Conservation (phyloP, 2,888 invertebrate species). For the Sinhomidia bicolor region DNA sequence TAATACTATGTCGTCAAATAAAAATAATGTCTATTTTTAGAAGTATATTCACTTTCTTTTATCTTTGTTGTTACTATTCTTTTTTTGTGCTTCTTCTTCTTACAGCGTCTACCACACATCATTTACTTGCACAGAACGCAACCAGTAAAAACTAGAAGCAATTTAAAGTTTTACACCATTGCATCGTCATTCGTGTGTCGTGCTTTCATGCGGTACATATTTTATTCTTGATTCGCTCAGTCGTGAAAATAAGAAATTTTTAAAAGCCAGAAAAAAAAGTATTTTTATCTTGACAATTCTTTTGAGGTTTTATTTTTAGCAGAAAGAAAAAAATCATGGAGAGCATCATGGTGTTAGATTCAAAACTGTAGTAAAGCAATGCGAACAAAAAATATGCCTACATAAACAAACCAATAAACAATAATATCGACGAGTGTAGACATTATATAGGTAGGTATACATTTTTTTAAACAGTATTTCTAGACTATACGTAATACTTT, state of each 20-base stretch:
- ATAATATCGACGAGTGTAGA: too few species aligned
- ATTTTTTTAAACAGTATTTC: too few species aligned
- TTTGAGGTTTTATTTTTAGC: not conserved
- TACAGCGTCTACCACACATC: not conserved
- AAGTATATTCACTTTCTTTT: not conserved
- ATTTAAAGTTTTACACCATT: not conserved
- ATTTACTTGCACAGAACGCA: not conserved
- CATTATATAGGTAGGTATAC: too few species aligned
- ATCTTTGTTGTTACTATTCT: conserved; percentile 2
- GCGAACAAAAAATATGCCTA: too few species aligned
- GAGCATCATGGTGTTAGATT: too few species aligned
- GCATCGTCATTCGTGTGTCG: too few species aligned
- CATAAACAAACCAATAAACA: too few species aligned
- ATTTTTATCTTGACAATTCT: conserved; percentile 11
- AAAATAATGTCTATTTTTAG: conserved; percentile 25
- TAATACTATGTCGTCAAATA: not conserved
- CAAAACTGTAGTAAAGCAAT: too few species aligned
- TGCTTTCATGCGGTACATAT: too few species aligned
- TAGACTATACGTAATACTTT: too few species aligned
- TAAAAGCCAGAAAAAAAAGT: not conserved
- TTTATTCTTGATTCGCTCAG: too few species aligned
- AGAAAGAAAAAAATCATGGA: not conserved
- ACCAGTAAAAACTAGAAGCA: not conserved
- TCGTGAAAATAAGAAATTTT: too few species aligned
- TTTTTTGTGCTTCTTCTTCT: not conserved